phyloP scores from a whole-genome alignment of 2,888 invertebrate genomes.

The Macroteleia sp. region DNA sequence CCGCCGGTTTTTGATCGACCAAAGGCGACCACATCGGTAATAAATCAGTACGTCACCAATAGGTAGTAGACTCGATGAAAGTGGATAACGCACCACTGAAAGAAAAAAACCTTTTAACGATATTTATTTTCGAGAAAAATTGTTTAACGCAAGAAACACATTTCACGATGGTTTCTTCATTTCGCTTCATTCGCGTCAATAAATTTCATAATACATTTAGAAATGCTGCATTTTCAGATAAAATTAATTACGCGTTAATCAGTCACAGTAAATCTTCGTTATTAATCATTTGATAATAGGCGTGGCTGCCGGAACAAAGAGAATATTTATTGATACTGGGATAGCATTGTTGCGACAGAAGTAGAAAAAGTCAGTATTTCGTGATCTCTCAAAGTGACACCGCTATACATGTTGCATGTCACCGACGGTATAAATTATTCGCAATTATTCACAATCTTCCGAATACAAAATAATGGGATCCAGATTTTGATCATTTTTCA shows the following conservation, averaged over 20 bases:
- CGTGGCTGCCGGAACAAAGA: conserved; percentile 73
- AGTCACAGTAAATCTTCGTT: conserved; percentile 70
- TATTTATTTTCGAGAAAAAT: conserved; percentile 26
- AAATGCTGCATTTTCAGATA: conserved; percentile 35
- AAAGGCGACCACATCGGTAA: conserved; percentile 54
- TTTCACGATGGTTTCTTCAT: too few relatives aligned
- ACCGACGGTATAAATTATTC: conserved; percentile 39
- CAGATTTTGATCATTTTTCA: conserved; percentile 34
- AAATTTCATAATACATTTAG: background rate
- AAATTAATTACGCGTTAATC: conserved; percentile 76
- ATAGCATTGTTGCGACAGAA: conserved; percentile 60
- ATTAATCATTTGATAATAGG: conserved; percentile 62
- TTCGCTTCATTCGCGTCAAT: background rate
- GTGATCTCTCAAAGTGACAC: conserved; percentile 59
- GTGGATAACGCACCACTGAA: conserved; percentile 60
- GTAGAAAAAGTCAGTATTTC: conserved; percentile 41
- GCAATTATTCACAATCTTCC: conserved; percentile 45
- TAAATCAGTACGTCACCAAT: conserved; percentile 59
- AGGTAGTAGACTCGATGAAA: conserved; percentile 60
- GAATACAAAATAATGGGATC: conserved; percentile 37
- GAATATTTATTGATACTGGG: conserved; percentile 71
- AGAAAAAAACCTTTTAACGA: conserved; percentile 29
- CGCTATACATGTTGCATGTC: conserved; percentile 46
- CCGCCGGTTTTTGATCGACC: conserved; percentile 67
- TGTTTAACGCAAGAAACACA: conserved; percentile 16